Base-by-base conservation (phyloP, 2,113 vertebrate genomes). In the Pantherophis guttatus region DNA sequence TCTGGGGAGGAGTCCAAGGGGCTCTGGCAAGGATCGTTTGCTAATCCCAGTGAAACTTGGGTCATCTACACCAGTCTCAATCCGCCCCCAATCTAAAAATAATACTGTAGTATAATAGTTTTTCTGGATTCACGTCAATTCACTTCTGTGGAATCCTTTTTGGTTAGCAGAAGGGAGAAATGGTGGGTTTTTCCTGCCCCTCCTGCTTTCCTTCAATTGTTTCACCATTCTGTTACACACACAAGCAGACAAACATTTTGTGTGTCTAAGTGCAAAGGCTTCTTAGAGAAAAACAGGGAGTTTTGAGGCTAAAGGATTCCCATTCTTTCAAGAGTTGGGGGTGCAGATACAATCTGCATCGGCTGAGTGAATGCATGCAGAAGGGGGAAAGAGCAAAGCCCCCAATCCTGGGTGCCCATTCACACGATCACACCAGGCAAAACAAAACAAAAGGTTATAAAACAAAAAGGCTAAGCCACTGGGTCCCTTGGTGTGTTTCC, bases 1-100 rank as follows among this genome's bases (percentile, higher is more conserved):
- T 50, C 12, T 89, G 85, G 88, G 93, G 91, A 52, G 89, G 93
- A 89, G 93, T 15, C 44, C 59, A 39, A 58, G 90, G 88, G 88
- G 91, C 50, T 87, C 54, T 11, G n/a, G n/a, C 48, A 55, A 89
- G 62, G 54, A 62, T 54, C 0, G 2, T 33, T 93, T 89, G 11
- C 23, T 53, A 53, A 39, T 52, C 11, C 24, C n/a, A 21, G 19
- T 19, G 48, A 13, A 53, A 24, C 6, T 8, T 2, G 55, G 85
- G 57, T 58, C 5, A 24, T 50, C 21, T 24, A 39, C 29, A 33
- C 7, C 9, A 29, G 8, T 24, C 24, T 39, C 88, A 39, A 54
- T 24, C 62, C 58, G 5, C 39, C 26, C n/a, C 52, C 17, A 52
- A 33, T 23, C 65, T 50, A 58, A 88, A 70, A 55, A 17, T 15